Percentiles rank a stretch among this genome's conserved stretches.
These are phyloP conservation scores for Scelioninae gen. 1 DNA, from an alignment of 2,888 invertebrate species.

Conservation along the genomic window DNA sequence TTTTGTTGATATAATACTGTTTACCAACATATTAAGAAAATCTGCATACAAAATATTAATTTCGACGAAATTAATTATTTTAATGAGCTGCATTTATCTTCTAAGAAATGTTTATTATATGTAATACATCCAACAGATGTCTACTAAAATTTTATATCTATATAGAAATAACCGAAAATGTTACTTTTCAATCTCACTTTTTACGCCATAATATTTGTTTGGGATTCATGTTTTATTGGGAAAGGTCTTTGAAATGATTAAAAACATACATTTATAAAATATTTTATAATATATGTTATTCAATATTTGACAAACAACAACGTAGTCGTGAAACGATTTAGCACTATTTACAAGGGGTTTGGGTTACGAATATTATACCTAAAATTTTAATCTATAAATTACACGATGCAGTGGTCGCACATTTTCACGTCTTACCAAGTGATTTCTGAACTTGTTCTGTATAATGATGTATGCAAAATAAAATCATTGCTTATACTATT, in stretches of 20 bases:
- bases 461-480: no score
- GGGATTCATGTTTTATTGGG: not conserved
- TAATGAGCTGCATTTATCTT: conserved; percentile 26
- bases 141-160: not conserved
- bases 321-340: conserved; percentile 64
- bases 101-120: conserved; percentile 9
- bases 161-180: not conserved
- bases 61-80: conserved; percentile 21
- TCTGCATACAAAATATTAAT: no score
- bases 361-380: conserved; percentile 51
- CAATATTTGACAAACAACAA: conserved; percentile 66
- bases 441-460: conserved; percentile 56
- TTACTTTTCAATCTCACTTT: not conserved
- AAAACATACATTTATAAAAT: conserved; percentile 52
- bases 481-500: no score
- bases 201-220: not conserved
- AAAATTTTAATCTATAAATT: conserved; percentile 30
- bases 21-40: no score
- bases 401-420: conserved; percentile 17
- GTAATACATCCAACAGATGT: conserved; percentile 4
- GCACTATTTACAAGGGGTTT: conserved; percentile 63
- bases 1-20: no score
- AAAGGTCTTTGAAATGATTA: conserved; percentile 37
- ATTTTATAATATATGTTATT: conserved; percentile 69
- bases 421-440: conserved; percentile 50